phyloP scores from a whole-genome alignment of 1,140 invertebrate genomes.

The Schmidtea mediterranea region DNA sequence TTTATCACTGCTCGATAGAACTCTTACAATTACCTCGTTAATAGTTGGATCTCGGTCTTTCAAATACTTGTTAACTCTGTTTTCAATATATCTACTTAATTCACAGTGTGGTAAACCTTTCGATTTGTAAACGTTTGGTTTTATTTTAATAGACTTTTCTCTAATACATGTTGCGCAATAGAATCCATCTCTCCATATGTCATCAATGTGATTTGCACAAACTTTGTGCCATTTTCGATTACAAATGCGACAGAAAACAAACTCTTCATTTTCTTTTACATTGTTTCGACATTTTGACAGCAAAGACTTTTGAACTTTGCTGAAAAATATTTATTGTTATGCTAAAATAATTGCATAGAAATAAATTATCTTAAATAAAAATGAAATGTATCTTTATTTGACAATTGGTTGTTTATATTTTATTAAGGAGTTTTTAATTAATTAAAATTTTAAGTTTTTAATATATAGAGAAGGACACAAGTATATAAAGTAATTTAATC shows the following conservation, averaged over 20 bases:
- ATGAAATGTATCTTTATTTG: no score
- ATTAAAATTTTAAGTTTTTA: no score
- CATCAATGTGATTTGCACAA: constrained; percentile 69
- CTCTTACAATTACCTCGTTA: constrained; percentile 82
- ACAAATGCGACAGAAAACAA: constrained; percentile 77
- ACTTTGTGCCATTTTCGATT: constrained; percentile 86
- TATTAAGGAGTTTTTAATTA: no score
- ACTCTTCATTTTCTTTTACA: constrained; percentile 79
- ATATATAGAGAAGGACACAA: no score
- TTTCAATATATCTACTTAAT: constrained; percentile 64
- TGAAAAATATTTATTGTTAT: background rate
- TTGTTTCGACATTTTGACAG: constrained; percentile 96
- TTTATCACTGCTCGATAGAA: constrained; percentile 85
- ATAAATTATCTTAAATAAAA: no score
- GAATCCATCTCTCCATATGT: constrained; percentile 55
- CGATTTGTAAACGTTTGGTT: background rate
- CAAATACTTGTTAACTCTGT: constrained; percentile 80
- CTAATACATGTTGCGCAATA: background rate
- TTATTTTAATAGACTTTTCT: background rate
- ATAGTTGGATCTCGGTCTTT: constrained; percentile 74
- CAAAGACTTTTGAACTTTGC: constrained; percentile 52
- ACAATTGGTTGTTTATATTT: no score
- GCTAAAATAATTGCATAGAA: background rate
- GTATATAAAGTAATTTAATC: no score
- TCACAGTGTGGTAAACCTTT: background rate